These are phyloP conservation scores for Polyommatus icarus DNA, from an alignment of 2,888 invertebrate species.

Conservation along the genomic window DNA sequence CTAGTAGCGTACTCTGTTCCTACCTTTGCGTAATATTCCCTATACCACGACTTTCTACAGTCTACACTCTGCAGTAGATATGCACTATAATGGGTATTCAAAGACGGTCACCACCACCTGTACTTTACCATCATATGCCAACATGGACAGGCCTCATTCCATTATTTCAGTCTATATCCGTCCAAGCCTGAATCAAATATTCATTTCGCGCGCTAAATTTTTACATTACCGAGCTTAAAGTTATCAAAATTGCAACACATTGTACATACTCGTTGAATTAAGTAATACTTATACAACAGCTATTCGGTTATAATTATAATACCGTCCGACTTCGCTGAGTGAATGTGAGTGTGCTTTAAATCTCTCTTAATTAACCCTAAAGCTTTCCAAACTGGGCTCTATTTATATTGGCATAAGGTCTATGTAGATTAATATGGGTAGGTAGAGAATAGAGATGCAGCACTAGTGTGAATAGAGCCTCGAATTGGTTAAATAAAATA, in stretches of 20 bases:
- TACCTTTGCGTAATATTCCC: no score
- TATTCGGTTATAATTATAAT: slow-evolving; percentile 47
- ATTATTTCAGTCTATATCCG: not conserved
- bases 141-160: not conserved
- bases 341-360: slow-evolving; percentile 44
- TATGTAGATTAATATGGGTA: not conserved
- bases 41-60: no score
- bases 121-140: not conserved
- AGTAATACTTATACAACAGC: slow-evolving; percentile 6
- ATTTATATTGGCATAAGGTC: not conserved
- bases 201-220: not conserved
- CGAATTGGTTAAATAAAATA: not conserved
- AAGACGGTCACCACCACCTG: not conserved
- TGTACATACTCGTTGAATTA: slow-evolving; percentile 2
- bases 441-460: not conserved
- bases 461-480: not conserved
- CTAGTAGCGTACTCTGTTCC: no score
- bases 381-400: not conserved
- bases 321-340: slow-evolving; percentile 53
- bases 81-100: no score
- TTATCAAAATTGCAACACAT: not conserved
- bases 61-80: not conserved
- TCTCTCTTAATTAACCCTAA: slow-evolving; percentile 29
- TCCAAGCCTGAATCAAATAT: slow-evolving; percentile 5
- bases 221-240: not conserved